Conservation (phyloP, 2,888 invertebrate species). For the Trissoscelio sp. region DNA sequence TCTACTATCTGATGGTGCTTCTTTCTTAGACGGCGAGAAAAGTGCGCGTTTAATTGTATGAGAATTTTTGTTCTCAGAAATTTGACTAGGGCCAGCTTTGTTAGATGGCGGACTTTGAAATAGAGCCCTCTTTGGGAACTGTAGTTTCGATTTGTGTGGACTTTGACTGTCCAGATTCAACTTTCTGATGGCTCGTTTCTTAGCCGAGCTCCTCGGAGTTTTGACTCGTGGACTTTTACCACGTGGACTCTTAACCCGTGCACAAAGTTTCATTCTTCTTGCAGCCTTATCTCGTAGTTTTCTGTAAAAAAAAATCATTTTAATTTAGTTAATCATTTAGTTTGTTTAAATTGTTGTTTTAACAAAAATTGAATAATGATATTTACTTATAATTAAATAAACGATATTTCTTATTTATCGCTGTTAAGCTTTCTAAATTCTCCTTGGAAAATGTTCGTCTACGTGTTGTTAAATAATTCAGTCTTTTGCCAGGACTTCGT, state of each 20-base stretch:
- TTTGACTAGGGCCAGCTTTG: constrained; percentile 81
- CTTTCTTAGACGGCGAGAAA: constrained; percentile 86
- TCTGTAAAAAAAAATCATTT: constrained; percentile 74
- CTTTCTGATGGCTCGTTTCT: constrained; percentile 84
- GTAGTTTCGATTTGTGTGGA: constrained; percentile 80
- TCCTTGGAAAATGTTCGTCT: constrained; percentile 91
- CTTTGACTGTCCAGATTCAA: constrained; percentile 83
- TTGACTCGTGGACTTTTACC: constrained; percentile 84
- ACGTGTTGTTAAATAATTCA: constrained; percentile 91
- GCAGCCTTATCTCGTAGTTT: constrained; percentile 82
- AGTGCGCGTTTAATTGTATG: constrained; percentile 88
- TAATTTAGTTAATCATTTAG: too few relatives aligned
- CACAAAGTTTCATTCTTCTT: constrained; percentile 84
- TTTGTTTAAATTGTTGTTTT: too few relatives aligned
- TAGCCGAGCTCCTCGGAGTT: constrained; percentile 87
- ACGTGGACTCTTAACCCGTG: constrained; percentile 85
- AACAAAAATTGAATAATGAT: too few relatives aligned
- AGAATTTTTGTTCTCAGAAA: constrained; percentile 77
- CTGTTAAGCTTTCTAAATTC: constrained; percentile 84
- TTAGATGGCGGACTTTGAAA: constrained; percentile 88
- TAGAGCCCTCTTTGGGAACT: constrained; percentile 88
- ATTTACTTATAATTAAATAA: constrained; percentile 89
- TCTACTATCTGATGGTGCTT: constrained; percentile 74
- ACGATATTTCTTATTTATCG: constrained; percentile 84
- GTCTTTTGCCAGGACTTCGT: constrained; percentile 90